Base-by-base conservation (phyloP, 2,888 invertebrate species). In the Periphyllus acericola region DNA sequence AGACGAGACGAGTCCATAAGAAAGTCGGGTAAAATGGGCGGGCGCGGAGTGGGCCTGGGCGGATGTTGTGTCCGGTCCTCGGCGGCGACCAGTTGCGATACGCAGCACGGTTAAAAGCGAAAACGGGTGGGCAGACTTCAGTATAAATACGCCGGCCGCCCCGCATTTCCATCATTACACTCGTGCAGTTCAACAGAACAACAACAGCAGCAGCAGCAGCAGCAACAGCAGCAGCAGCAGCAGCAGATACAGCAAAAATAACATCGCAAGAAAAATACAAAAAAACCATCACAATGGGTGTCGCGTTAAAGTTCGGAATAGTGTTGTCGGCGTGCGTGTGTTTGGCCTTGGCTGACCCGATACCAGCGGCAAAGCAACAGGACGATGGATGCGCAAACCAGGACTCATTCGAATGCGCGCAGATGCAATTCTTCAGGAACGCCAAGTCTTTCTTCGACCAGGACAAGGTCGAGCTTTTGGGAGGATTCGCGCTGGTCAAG, bases 321-420 rank as follows among this genome's bases (percentile, higher is more conserved):
- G 80, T 74, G 55, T 74, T 87, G 29, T 75, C 87, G 80, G 87
- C 81, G 81, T 87, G 87, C 87, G 80, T 87, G 60, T 87, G 80
- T 25, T 32, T 81, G 66, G 80, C 87, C 0, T 25, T 66, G 72
- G 87, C 87, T 46, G 87, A 87, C 34, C 87, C 87, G 72, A 81
- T 87, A 5, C 84, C 72, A 19, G 72, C 71, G 36, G 55, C 55
- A 21, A 32, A 5, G 60, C 40, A 60, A 60, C 81, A 36, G 19
- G 83, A 94, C 90, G 92, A 93, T 90, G 93, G 93, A 90, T 94
- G 94, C 90, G 92, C 94, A 89, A 92, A 93, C 90, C 92, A 93
- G 91, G 94, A 94, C 92, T 94, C 94, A 89, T 94, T 94, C 90
- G 93, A 94, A 90, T 94, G 94, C 92, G 92, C 94, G 89, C 94